phyloP scores from a whole-genome alignment of 2,797 vertebrate species.

The Myoxocephalus aenaeus region DNA sequence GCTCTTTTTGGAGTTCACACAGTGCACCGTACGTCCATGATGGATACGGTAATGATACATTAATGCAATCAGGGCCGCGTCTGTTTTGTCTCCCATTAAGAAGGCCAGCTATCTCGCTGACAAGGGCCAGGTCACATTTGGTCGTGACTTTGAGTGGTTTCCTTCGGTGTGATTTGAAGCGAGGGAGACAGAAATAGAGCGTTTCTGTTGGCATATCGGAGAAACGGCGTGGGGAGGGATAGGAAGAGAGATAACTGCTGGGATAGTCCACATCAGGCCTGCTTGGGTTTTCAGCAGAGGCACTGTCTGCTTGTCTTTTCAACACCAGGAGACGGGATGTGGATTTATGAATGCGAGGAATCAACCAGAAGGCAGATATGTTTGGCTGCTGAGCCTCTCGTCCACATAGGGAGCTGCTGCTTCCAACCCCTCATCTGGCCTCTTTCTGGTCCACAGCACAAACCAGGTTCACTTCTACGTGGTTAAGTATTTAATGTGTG shows the following conservation, averaged over 20 bases:
- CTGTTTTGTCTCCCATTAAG: slow-evolving; percentile 80
- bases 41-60: slow-evolving; percentile 80
- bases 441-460: slow-evolving; percentile 27
- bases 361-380: slow-evolving; percentile 44
- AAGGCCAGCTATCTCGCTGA: slow-evolving; percentile 77
- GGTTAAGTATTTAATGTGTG: slow-evolving; percentile 22
- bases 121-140: slow-evolving; percentile 75
- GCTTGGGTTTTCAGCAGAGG: slow-evolving; percentile 57
- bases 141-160: slow-evolving; percentile 67
- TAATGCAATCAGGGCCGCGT: slow-evolving; percentile 78
- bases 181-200: slow-evolving; percentile 38
- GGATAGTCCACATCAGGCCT: slow-evolving; percentile 45
- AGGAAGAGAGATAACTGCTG: slow-evolving; percentile 70
- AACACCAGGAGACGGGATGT: slow-evolving; percentile 60
- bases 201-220: slow-evolving; percentile 47
- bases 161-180: slow-evolving; percentile 61
- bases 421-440: slow-evolving; percentile 40
- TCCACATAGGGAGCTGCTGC: slow-evolving; percentile 64
- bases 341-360: slow-evolving; percentile 68
- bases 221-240: slow-evolving; percentile 36
- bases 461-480: slow-evolving; percentile 15
- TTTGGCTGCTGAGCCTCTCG: slow-evolving; percentile 44
- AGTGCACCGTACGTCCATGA: slow-evolving; percentile 73
- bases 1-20: slow-evolving; percentile 78
- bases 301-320: slow-evolving; percentile 65